Evolutionary conservation across 2,888 invertebrate species (phyloP).

Genomic region (Caenorhabditis sulstoni): DNA sequence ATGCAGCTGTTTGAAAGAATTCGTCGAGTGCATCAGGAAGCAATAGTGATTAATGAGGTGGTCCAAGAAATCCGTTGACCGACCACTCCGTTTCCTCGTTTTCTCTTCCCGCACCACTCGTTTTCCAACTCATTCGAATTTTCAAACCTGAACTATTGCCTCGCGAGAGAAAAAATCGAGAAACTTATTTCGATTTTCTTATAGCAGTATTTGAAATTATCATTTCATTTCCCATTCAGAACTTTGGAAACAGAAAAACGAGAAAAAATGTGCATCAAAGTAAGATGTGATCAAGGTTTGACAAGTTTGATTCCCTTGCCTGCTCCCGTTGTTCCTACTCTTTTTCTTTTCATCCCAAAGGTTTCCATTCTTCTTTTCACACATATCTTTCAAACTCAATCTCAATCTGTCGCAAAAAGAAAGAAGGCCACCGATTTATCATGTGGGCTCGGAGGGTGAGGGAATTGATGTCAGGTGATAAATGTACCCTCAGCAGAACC

Average conservation of each 20-base stretch:
- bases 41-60: slow-evolving; percentile 52
- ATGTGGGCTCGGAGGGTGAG: slow-evolving; percentile 43
- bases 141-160: no score
- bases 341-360: neutral
- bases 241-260: neutral
- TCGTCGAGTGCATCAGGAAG: slow-evolving; percentile 48
- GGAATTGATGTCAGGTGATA: slow-evolving; percentile 49
- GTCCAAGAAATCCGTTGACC: slow-evolving; percentile 44
- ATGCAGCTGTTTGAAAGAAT: slow-evolving; percentile 33
- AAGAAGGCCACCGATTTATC: slow-evolving; percentile 42
- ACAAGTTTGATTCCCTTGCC: neutral
- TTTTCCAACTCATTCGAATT: slow-evolving; percentile 4
- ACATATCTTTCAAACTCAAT: slow-evolving; percentile 14
- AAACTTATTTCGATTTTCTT: no score
- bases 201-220: no score
- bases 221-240: no score
- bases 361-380: slow-evolving; percentile 19
- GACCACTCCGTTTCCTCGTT: slow-evolving; percentile 17
- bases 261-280: no score
- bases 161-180: no score
- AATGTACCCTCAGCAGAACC: neutral
- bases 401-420: slow-evolving; percentile 36
- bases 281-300: no score
- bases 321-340: neutral
- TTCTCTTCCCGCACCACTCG: neutral